Conservation (phyloP, 1,140 invertebrate species). For the Trichonephila inaurata region DNA sequence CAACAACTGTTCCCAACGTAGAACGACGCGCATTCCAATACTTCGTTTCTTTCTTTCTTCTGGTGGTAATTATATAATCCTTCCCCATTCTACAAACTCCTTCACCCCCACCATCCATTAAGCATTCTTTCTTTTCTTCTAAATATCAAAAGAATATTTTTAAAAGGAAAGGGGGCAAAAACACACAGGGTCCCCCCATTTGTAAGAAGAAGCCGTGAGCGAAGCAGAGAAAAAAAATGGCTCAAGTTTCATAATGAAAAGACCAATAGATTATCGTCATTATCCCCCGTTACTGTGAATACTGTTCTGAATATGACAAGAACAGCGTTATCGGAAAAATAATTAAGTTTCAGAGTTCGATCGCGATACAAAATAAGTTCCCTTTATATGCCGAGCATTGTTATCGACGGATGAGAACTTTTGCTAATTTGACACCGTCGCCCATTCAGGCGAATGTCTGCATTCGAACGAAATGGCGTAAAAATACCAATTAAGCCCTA, state of each 20-base stretch:
- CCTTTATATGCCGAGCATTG: background rate
- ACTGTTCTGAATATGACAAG: slow-evolving; percentile 46
- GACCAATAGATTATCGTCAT: slow-evolving; percentile 39
- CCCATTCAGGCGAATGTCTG: slow-evolving; percentile 31
- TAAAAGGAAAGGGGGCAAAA: background rate
- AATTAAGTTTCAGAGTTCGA: slow-evolving; percentile 42
- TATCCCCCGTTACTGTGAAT: slow-evolving; percentile 9
- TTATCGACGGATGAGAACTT: slow-evolving; percentile 16
- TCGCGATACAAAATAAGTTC: slow-evolving; percentile 41
- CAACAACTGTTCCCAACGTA: background rate
- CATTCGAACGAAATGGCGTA: slow-evolving; percentile 28
- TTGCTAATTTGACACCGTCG: slow-evolving; percentile 49
- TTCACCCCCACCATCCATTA: background rate
- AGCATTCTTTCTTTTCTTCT: background rate
- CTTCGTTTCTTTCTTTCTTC: background rate
- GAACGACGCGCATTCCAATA: background rate
- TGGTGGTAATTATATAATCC: slow-evolving; percentile 31
- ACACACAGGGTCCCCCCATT: background rate
- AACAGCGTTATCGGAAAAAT: slow-evolving; percentile 53
- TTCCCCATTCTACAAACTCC: background rate
- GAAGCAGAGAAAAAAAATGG: background rate
- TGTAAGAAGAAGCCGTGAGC: background rate
- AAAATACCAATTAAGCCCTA: slow-evolving; percentile 37
- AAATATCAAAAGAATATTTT: background rate
- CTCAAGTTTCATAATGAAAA: slow-evolving; percentile 39